Evolutionary conservation across 2,888 invertebrate genomes (phyloP).

Genomic region (Protula sp.): DNA sequence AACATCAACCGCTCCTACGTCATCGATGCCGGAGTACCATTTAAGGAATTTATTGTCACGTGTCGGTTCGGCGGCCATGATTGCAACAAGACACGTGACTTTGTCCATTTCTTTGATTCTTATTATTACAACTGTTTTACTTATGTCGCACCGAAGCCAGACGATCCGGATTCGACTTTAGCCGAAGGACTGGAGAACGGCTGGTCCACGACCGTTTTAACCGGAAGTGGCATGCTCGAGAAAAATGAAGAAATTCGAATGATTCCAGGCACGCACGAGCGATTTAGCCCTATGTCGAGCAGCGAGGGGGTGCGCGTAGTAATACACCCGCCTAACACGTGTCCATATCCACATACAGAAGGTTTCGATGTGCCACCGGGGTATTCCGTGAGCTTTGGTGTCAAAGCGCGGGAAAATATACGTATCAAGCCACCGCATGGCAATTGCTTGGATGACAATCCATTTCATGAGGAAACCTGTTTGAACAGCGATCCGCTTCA

Average conservation of each 20-base stretch:
- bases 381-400: conserved; percentile 23
- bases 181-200: conserved; percentile 25
- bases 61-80: conserved; percentile 20
- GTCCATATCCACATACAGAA: conserved; percentile 25
- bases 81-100: conserved; percentile 17
- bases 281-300: conserved; percentile 24
- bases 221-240: conserved; percentile 24
- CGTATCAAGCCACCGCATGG: conserved; percentile 21
- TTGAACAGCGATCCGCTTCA: background rate
- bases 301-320: conserved; percentile 23
- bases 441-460: conserved; percentile 18
- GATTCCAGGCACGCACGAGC: conserved; percentile 24
- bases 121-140: conserved; percentile 27
- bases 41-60: conserved; percentile 25
- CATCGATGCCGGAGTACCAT: conserved; percentile 19
- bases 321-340: conserved; percentile 20
- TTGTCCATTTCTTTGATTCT: conserved; percentile 22
- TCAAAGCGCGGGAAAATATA: conserved; percentile 20
- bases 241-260: conserved; percentile 17
- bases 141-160: conserved; percentile 14
- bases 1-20: conserved; percentile 15
- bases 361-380: conserved; percentile 26
- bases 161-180: conserved; percentile 10
- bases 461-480: too few relatives aligned
- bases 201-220: conserved; percentile 22